Percentiles rank a stretch among this genome's conserved stretches.
These are phyloP conservation scores for Agonum fuliginosum DNA, from an alignment of 2,888 invertebrate species.

Conservation along the genomic window DNA sequence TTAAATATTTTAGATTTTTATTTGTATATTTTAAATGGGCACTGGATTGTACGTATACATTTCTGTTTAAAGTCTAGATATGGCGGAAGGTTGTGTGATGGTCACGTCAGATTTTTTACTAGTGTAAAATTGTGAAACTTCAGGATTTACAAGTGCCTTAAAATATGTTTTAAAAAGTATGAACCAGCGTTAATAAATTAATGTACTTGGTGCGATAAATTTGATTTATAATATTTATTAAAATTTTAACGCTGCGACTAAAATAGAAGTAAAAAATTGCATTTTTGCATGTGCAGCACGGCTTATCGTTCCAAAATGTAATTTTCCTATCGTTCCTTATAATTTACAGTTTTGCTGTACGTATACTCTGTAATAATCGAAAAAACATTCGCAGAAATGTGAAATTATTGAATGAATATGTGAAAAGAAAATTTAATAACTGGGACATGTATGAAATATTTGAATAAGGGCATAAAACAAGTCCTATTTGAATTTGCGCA, in stretches of 20 bases:
- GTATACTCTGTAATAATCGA: slow-evolving; percentile 12
- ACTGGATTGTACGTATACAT: no score
- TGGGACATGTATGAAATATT: no score
- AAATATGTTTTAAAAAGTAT: no score
- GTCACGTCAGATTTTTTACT: no score
- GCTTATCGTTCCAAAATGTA: slow-evolving; percentile 6
- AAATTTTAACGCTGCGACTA: background rate
- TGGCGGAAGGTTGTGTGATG: no score
- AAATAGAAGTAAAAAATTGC: slow-evolving; percentile 32
- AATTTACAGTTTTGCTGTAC: slow-evolving; percentile 30
- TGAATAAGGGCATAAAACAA: no score
- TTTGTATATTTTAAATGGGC: no score
- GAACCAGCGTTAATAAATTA: no score
- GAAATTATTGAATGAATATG: background rate
- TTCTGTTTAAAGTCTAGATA: no score
- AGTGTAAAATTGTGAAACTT: no score
- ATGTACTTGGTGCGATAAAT: background rate
- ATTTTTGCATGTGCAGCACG: slow-evolving; percentile 14
- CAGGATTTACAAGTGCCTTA: no score
- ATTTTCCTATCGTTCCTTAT: slow-evolving; percentile 31
- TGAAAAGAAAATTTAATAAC: background rate
- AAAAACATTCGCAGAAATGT: background rate
- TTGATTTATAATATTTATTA: slow-evolving; percentile 18
- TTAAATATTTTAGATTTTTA: no score
- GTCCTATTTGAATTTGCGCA: background rate